Conservation (phyloP, 2,113 vertebrate species). For the Ardeotis arabs region DNA sequence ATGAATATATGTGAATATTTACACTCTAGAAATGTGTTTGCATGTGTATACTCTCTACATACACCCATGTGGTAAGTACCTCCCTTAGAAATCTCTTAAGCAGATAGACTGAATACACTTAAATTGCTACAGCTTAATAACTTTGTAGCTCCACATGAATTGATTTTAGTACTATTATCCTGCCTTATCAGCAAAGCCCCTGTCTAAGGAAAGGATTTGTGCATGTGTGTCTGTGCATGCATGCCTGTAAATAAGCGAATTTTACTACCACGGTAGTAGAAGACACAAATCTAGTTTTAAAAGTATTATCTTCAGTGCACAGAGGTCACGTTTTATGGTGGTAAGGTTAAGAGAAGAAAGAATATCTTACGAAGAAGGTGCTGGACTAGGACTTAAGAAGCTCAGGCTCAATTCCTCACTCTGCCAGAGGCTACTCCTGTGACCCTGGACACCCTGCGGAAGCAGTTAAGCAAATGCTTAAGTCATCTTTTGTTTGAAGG, state of each 20-base stretch:
- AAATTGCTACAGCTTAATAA: conserved; percentile 36
- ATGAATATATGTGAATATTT: neutral
- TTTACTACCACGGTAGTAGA: neutral
- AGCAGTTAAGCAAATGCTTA: neutral
- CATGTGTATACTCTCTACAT: neutral
- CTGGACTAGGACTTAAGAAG: neutral
- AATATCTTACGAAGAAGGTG: neutral
- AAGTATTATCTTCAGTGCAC: neutral
- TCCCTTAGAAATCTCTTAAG: conserved; percentile 2
- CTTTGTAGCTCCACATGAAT: conserved; percentile 16
- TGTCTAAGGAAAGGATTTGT: conserved; percentile 33
- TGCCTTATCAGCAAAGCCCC: conserved; percentile 37
- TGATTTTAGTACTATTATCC: conserved; percentile 32
- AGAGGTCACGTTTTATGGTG: neutral
- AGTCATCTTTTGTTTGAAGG: neutral
- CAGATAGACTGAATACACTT: neutral
- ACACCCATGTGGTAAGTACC: neutral
- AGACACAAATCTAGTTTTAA: neutral
- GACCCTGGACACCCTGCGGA: neutral
- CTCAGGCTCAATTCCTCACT: neutral
- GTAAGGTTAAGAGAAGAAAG: neutral
- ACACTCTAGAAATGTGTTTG: neutral
- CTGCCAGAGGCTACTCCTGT: neutral
- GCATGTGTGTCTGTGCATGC: neutral
- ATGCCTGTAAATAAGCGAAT: conserved; percentile 11